Conservation (phyloP, 64 coral and sea anemone species). For the Cladopsammia gracilis region DNA sequence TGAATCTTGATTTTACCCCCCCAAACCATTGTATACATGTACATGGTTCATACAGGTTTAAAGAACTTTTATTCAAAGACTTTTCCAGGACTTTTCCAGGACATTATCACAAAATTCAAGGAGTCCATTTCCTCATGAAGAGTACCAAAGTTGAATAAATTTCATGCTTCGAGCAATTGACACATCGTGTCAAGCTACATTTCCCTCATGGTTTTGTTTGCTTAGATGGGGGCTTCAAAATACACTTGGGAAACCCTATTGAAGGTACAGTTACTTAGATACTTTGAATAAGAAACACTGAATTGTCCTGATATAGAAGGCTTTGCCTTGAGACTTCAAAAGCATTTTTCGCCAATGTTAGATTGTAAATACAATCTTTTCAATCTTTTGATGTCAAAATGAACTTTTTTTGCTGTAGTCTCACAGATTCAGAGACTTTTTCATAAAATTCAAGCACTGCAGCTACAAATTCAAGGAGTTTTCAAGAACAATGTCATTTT, state of each 20-base stretch:
- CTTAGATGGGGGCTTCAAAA: neutral
- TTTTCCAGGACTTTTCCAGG: too few species aligned
- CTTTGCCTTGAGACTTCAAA: neutral
- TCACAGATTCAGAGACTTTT: conserved; percentile 12
- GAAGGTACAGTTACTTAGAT: neutral
- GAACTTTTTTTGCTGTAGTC: neutral
- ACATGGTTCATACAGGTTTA: too few species aligned
- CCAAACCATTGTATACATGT: too few species aligned
- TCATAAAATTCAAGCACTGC: conserved; percentile 20
- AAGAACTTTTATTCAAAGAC: too few species aligned
- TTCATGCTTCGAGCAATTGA: neutral
- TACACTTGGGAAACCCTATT: conserved; percentile 1
- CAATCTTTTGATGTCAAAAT: conserved; percentile 51
- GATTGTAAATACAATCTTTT: conserved; percentile 20
- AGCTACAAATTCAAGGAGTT: conserved; percentile 33
- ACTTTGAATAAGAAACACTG: neutral
- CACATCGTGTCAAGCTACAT: neutral
- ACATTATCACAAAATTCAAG: too few species aligned
- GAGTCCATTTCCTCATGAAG: too few species aligned
- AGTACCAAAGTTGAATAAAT: neutral
- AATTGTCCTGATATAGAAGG: neutral
- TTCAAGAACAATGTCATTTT: conserved; percentile 46
- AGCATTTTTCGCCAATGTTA: neutral
- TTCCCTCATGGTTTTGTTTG: neutral
- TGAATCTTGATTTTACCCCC: too few species aligned